These are phyloP conservation scores for Rhinoptilus africanus DNA, from an alignment of 2,113 vertebrate genomes.

Conservation along the genomic window DNA sequence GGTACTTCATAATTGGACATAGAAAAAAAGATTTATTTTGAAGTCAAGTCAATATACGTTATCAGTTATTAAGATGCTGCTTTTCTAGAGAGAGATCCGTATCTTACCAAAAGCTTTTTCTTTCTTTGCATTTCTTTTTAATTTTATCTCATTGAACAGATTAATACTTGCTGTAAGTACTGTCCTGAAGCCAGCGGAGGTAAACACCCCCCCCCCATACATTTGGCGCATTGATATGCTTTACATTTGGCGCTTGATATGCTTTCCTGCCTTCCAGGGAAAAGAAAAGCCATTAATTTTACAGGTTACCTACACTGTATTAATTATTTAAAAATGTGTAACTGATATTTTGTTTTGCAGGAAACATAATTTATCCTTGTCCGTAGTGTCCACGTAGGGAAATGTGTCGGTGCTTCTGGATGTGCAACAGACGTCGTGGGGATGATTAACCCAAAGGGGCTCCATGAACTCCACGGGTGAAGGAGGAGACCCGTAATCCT, in stretches of 20 bases:
- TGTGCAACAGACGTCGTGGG: fast-evolving
- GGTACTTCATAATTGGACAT: not conserved
- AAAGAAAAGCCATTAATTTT: not conserved
- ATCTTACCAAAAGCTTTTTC: not conserved
- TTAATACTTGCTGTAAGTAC: not conserved
- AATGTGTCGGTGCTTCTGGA: not conserved
- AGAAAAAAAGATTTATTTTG: not conserved
- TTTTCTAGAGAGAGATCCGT: not conserved
- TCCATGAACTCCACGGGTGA: not conserved
- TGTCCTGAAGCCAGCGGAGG: not conserved
- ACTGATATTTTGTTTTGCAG: not conserved
- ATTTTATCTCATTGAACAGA: not conserved
- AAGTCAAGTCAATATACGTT: not conserved
- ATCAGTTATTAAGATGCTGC: not conserved
- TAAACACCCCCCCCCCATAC: not conserved
- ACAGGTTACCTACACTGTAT: not conserved
- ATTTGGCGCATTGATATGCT: not conserved
- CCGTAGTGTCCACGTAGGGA: not conserved
- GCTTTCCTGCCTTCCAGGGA: not conserved
- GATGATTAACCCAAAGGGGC: not conserved
- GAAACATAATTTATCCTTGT: not conserved
- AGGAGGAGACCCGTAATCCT: not conserved
- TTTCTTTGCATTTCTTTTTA: not conserved
- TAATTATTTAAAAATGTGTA: not conserved
- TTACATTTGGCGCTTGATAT: not conserved